phyloP scores from a whole-genome alignment of 2,113 vertebrate species.

The Conger conger region DNA sequence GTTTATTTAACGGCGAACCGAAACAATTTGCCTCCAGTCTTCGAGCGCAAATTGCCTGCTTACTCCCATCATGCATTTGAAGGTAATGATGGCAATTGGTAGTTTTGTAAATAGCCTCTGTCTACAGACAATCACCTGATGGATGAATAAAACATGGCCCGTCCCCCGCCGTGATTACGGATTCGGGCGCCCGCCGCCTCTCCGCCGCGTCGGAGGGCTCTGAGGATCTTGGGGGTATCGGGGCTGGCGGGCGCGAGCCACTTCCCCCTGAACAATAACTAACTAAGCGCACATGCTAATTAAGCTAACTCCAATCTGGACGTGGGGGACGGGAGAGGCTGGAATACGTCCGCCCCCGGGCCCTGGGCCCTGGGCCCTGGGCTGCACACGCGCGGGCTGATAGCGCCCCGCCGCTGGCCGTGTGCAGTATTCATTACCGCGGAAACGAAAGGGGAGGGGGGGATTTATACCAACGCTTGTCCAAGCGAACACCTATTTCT shows the following conservation, averaged over 20 bases:
- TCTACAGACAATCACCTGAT: conserved; percentile 19
- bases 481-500: not conserved
- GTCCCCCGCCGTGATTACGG: conserved; percentile 51
- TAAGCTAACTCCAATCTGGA: not conserved
- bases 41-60: not conserved
- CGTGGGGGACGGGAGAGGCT: not conserved
- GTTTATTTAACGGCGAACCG: not conserved
- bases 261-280: not conserved
- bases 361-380: not conserved
- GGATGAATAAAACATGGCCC: conserved; percentile 21
- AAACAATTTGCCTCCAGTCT: not conserved
- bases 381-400: conserved; percentile 30
- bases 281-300: conserved; percentile 2
- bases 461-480: conserved; percentile 8
- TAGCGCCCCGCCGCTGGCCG: conserved; percentile 37
- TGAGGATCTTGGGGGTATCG: not conserved
- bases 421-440: conserved; percentile 52
- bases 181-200: conserved; percentile 32
- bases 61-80: conserved; percentile 15
- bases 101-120: not conserved
- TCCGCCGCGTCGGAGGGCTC: not conserved
- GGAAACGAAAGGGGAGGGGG: not conserved
- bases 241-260: not conserved
- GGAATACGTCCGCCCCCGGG: not conserved
- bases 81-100: not conserved